Evolutionary conservation across 1,140 invertebrate genomes (phyloP).

Genomic region (Drosophila mauritiana): DNA sequence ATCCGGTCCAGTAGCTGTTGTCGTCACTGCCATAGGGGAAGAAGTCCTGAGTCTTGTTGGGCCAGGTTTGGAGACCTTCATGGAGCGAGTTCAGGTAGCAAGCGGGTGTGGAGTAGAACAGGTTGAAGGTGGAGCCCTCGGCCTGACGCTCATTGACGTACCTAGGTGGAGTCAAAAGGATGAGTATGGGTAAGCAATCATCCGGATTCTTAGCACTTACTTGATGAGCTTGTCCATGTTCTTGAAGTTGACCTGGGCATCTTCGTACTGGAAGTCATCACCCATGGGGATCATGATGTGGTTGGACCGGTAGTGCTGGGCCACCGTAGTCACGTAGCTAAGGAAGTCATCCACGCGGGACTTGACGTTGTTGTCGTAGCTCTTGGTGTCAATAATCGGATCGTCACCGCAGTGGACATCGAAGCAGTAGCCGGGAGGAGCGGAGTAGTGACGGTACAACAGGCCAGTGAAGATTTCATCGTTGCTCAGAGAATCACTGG

Average conservation of each 20-base stretch:
- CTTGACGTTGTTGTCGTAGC: constrained; percentile 90
- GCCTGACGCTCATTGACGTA: constrained; percentile 86
- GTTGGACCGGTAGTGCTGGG: constrained; percentile 87
- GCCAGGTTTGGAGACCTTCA: constrained; percentile 88
- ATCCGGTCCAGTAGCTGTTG: constrained; percentile 97
- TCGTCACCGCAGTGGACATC: constrained; percentile 93
- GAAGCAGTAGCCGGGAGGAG: constrained; percentile 96
- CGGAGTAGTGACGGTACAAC: constrained; percentile 91
- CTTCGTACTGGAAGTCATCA: constrained; percentile 95
- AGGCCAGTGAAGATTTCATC: constrained; percentile 90
- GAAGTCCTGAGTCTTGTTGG: constrained; percentile 93
- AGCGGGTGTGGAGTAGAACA: constrained; percentile 89
- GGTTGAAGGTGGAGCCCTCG: constrained; percentile 86
- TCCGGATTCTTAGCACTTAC: constrained; percentile 85
- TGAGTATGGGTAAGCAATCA: neutral
- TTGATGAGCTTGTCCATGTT: constrained; percentile 96
- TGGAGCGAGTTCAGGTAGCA: constrained; percentile 96
- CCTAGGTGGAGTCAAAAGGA: neutral
- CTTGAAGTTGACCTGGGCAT: constrained; percentile 92
- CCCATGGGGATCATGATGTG: constrained; percentile 97
- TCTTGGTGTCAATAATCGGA: constrained; percentile 91
- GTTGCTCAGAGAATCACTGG: constrained; percentile 88
- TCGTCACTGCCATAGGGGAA: constrained; percentile 95
- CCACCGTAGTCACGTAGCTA: constrained; percentile 85
- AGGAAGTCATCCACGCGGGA: constrained; percentile 87